Conservation (phyloP, 2,113 vertebrate species). For the Oreochromis niloticus region DNA sequence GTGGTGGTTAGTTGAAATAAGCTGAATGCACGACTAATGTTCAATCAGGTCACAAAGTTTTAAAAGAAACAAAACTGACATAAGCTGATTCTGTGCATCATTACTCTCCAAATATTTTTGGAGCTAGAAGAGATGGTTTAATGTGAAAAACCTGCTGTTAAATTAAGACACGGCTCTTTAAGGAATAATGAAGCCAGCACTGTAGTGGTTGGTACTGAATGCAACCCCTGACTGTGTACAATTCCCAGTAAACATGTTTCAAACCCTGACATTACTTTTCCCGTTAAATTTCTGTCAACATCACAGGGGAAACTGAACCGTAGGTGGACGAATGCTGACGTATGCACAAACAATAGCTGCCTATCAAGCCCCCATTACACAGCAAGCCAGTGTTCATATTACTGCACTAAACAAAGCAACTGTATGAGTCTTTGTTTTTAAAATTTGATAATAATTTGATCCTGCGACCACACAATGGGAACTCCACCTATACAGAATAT, state of each 20-base stretch:
- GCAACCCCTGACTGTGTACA: not conserved
- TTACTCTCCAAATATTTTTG: not conserved
- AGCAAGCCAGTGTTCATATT: not conserved
- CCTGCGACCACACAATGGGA: not conserved
- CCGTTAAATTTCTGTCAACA: not conserved
- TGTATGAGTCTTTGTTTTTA: not conserved
- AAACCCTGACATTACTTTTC: not conserved
- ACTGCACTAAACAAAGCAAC: not conserved
- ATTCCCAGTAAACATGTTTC: not conserved
- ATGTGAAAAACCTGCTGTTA: not conserved
- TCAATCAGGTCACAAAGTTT: not conserved
- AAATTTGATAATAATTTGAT: accelerated
- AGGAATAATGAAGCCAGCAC: not conserved
- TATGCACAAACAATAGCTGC: not conserved
- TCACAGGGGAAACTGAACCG: not conserved
- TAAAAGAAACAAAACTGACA: not conserved
- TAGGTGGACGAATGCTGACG: not conserved
- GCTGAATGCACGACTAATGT: not conserved
- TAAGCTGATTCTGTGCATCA: not conserved
- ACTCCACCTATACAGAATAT: not conserved
- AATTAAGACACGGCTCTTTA: not conserved
- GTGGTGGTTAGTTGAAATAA: not conserved
- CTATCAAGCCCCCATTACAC: not conserved
- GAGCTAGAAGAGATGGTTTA: not conserved
- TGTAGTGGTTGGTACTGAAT: not conserved